Evolutionary conservation across 1,140 invertebrate genomes (phyloP).

Genomic region (Caenorhabditis tropicalis): DNA sequence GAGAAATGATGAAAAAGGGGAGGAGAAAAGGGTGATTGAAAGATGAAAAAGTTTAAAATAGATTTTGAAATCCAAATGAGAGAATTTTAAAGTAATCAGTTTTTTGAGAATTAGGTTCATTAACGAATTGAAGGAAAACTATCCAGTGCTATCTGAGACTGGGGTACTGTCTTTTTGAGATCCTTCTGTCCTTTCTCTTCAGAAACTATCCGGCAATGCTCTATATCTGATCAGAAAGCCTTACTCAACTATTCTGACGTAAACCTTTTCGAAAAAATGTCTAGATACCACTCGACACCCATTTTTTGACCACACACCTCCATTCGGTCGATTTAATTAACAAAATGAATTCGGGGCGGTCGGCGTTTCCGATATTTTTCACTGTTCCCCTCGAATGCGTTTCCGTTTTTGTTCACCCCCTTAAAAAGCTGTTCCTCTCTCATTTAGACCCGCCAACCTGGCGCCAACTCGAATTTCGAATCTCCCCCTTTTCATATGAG

Average conservation of each 20-base stretch:
- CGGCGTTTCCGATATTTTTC: background rate
- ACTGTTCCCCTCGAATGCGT: conserved; percentile 17
- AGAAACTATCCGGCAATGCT: no score
- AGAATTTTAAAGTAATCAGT: no score
- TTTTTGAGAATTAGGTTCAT: no score
- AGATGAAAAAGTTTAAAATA: background rate
- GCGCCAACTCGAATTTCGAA: conserved; percentile 7
- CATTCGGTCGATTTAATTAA: conserved; percentile 37
- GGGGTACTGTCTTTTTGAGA: no score
- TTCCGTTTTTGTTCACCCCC: conserved; percentile 24
- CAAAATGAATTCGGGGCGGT: background rate
- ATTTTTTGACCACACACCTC: background rate
- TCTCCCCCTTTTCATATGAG: background rate
- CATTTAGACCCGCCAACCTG: background rate
- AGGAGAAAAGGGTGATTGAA: background rate
- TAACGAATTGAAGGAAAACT: no score
- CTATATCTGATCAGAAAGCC: no score
- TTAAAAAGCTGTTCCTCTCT: background rate
- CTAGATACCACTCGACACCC: background rate
- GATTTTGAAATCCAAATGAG: no score
- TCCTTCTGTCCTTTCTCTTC: no score
- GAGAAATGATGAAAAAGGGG: background rate
- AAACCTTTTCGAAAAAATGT: no score
- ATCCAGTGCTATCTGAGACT: no score
- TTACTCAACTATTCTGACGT: no score